Evolutionary conservation across 2,113 vertebrate species (phyloP).

Genomic region (Stomatorhinus ivindoensis): DNA sequence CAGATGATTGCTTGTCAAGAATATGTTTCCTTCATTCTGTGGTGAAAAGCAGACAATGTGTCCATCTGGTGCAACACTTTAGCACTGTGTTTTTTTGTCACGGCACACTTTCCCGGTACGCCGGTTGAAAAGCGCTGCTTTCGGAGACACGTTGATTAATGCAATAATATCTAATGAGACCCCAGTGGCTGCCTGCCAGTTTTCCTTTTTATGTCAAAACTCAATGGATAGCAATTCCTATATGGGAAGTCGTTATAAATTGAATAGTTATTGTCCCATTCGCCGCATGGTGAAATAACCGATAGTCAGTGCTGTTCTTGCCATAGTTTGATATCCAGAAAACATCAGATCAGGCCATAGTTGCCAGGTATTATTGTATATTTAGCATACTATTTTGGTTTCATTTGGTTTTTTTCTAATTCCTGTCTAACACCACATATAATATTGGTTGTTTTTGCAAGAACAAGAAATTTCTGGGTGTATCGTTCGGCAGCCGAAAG

Average conservation of each 20-base stretch:
- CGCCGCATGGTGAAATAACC: not conserved
- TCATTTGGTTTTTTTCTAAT: not conserved
- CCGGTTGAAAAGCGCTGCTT: not conserved
- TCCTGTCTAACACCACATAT: not conserved
- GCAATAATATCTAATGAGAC: not conserved
- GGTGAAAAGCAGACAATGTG: not conserved
- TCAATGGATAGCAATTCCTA: not conserved
- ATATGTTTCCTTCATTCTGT: not conserved
- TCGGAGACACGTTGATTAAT: not conserved
- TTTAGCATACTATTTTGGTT: not conserved
- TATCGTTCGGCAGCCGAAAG: not conserved
- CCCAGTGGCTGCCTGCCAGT: not conserved
- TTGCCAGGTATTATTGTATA: not conserved
- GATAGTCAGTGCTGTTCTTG: not conserved
- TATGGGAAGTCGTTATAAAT: not conserved
- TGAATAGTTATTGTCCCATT: not conserved
- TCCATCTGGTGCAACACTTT: not conserved
- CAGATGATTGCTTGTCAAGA: not conserved
- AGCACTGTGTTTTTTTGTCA: not conserved
- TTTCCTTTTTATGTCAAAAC: not conserved
- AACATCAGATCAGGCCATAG: not conserved
- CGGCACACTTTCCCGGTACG: not conserved
- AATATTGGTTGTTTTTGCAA: not conserved
- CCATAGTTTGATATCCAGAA: not conserved
- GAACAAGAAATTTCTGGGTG: not conserved